phyloP scores from a whole-genome alignment of 2,113 vertebrate species.

The Acrocephalus kingi region DNA sequence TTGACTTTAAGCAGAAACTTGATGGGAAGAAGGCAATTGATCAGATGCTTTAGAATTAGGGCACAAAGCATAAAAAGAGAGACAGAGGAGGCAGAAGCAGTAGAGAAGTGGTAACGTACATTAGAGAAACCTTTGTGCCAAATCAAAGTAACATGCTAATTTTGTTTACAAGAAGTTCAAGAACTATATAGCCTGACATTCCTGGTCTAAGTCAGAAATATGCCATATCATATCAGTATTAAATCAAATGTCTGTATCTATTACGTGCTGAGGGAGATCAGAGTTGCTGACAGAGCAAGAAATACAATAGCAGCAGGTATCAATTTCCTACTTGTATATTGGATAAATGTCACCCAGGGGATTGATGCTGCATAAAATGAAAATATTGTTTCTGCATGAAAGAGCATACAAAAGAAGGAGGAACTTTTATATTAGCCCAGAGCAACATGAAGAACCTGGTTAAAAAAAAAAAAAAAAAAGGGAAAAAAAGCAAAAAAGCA shows the following conservation, averaged over 20 bases:
- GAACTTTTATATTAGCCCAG: neutral
- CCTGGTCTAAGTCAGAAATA: neutral
- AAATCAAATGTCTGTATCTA: neutral
- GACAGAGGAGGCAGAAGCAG: neutral
- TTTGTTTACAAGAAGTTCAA: neutral
- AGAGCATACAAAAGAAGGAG: neutral
- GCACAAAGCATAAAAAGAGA: neutral
- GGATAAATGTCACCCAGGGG: neutral
- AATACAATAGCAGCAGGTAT: neutral
- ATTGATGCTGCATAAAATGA: neutral
- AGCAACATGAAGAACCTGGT: neutral
- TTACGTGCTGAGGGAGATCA: neutral
- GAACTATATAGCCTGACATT: neutral
- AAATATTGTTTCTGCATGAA: neutral
- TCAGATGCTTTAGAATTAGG: neutral
- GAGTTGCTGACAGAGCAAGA: neutral
- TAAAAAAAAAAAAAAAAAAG: neutral
- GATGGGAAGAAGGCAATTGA: neutral
- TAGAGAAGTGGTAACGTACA: neutral
- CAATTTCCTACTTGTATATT: neutral
- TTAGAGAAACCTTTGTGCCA: neutral
- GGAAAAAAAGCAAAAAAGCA: fast-evolving
- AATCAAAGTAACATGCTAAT: neutral
- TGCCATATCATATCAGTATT: neutral
- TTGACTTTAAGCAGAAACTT: neutral